Conservation (phyloP, 2,888 invertebrate genomes). For the Gisinianus flammeolus region DNA sequence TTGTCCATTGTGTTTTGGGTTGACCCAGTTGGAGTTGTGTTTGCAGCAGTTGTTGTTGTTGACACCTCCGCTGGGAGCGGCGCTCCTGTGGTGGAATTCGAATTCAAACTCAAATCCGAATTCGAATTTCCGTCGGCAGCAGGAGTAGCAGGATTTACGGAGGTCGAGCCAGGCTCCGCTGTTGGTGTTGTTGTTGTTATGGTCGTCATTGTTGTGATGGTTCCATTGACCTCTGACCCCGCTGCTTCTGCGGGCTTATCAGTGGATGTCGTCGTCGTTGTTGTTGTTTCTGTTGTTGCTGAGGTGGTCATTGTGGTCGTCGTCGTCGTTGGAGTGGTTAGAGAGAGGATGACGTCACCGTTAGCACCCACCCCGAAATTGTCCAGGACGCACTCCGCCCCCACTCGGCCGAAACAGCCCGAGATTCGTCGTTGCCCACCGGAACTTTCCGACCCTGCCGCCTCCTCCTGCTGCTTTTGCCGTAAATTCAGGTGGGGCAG, state of each 20-base stretch:
- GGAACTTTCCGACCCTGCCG: background rate
- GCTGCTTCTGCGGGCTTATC: background rate
- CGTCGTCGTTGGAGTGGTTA: background rate
- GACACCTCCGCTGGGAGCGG: background rate
- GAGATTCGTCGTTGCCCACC: background rate
- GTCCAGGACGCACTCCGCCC: background rate
- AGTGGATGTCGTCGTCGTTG: background rate
- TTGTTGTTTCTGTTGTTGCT: background rate
- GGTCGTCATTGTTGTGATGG: background rate
- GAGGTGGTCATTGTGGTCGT: background rate
- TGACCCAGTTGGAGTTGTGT: background rate
- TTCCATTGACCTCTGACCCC: background rate
- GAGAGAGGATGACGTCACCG: background rate
- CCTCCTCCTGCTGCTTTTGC: background rate
- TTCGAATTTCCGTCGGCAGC: too few species aligned
- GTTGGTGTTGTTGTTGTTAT: background rate
- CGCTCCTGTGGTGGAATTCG: background rate
- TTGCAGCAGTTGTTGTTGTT: background rate
- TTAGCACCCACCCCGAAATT: background rate
- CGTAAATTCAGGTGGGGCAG: too few species aligned
- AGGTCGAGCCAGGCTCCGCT: background rate
- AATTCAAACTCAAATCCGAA: background rate
- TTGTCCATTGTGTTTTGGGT: background rate
- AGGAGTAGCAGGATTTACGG: background rate
- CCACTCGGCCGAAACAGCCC: constrained; percentile 3